Conservation (phyloP, 2,797 vertebrate species). For the Pseudochaenichthys georgianus region DNA sequence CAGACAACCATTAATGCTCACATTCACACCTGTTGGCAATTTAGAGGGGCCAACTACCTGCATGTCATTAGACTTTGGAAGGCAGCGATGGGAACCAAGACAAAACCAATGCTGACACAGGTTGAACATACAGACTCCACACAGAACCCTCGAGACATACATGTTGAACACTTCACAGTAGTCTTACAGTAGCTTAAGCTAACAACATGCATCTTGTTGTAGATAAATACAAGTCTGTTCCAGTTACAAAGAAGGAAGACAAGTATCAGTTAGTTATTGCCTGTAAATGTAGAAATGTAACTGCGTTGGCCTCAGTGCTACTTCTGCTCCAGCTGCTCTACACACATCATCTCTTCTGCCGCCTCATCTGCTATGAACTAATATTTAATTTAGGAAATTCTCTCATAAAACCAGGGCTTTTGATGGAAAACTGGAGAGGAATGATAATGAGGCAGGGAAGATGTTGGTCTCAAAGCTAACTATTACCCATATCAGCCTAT, state of each 20-base stretch:
- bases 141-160: background rate
- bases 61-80: too few relatives aligned
- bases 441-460: constrained; percentile 68
- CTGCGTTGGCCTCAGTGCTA: background rate
- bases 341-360: constrained; percentile 16
- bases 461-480: constrained; percentile 63
- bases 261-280: constrained; percentile 7
- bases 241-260: background rate
- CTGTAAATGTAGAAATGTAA: background rate
- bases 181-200: background rate
- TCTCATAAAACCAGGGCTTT: constrained; percentile 49
- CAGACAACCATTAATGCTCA: too few relatives aligned
- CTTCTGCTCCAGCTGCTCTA: constrained; percentile 2
- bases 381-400: constrained; percentile 60
- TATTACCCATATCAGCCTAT: constrained; percentile 54
- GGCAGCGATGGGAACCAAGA: too few relatives aligned
- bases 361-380: constrained; percentile 35
- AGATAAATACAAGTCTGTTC: background rate
- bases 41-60: too few relatives aligned
- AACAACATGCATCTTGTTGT: background rate
- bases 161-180: background rate
- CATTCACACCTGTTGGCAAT: too few relatives aligned
- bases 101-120: too few relatives aligned
- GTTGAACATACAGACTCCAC: background rate
- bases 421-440: constrained; percentile 52